Base-by-base conservation (phyloP, 2,797 vertebrate species). In the Pyrocephalus nanus region DNA sequence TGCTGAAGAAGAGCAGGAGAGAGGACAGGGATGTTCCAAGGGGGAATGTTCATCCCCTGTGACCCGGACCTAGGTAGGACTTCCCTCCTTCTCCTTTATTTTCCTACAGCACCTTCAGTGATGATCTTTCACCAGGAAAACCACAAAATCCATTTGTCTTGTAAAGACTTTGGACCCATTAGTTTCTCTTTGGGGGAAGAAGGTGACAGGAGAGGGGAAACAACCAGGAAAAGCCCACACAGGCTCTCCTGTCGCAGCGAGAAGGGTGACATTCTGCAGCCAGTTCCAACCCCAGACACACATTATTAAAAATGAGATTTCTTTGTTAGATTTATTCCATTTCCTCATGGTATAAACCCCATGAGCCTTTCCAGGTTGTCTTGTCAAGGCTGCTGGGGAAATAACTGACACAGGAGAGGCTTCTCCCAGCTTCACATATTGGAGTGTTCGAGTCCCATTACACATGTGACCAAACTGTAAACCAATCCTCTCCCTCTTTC, bases 381-480 rank as follows among this genome's bases (percentile, higher is more conserved):
- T 30, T 48, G n/a, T 26, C 57, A 43, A 34, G 29, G 19, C 48
- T 57, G 51, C 32, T 22, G 23, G 70, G 62, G 76, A 80, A 83
- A 64, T n/a, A 47, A 3, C 0, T 32, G 47, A 48, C 48, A 57
- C 36, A 78, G 71, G 60, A 76, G 34, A 22, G 14, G 9, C 29
- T 79, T 51, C 45, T 93, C 54, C 42, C 29, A 25, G 30, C 85
- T 74, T 74, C 77, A 89, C 58, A 48, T 80, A 9, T 43, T 53
- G 72, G 85, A n/a, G 58, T 55, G 29, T 16, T 72, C 2, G 11
- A 97, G 65, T 81, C 55, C 71, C 71, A 74, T 43, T 73, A n/a
- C 79, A 70, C 23, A 80, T 83, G 65, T 62, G 95, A 55, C 67
- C 94, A 92, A 78, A 92, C 50, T 92, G 92, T 62, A 93, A 96